phyloP scores from a whole-genome alignment of 2,797 vertebrate species.

The Pantherophis alleghaniensis region DNA sequence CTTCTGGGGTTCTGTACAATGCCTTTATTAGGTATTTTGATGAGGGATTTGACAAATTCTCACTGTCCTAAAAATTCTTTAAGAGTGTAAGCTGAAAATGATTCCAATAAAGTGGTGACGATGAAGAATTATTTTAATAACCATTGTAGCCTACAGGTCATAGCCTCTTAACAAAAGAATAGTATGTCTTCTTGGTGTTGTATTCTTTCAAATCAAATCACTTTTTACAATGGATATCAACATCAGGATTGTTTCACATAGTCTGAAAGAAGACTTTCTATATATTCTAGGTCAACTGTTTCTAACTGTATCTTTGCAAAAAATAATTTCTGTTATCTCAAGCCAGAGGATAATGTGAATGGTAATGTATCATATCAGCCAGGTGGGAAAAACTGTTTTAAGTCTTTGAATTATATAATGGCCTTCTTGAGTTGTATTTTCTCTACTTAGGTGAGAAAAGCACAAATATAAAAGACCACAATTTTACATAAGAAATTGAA shows the following conservation, averaged over 20 bases:
- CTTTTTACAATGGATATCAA: neutral
- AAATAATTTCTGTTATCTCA: neutral
- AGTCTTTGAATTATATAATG: neutral
- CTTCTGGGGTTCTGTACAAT: neutral
- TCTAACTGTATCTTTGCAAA: neutral
- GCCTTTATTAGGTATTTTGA: neutral
- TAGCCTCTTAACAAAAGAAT: constrained; percentile 4
- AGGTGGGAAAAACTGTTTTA: neutral
- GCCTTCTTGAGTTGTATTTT: neutral
- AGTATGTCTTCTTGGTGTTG: neutral
- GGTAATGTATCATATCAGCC: neutral
- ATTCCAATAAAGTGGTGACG: constrained; percentile 7
- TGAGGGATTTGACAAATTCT: neutral
- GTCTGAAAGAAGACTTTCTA: neutral
- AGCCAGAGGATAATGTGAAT: neutral
- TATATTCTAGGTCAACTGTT: neutral
- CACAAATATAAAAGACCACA: neutral
- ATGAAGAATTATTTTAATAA: constrained; percentile 34
- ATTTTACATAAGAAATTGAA: neutral
- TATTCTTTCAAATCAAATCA: neutral
- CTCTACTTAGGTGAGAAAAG: neutral
- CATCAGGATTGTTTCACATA: neutral
- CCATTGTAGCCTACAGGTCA: neutral
- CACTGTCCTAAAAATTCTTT: constrained; percentile 11
- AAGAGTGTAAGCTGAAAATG: constrained; percentile 1